Percentiles rank a stretch among this genome's conserved stretches.
phyloP scores from a whole-genome alignment of 2,888 invertebrate genomes.

The Sympetrum striolatum region DNA sequence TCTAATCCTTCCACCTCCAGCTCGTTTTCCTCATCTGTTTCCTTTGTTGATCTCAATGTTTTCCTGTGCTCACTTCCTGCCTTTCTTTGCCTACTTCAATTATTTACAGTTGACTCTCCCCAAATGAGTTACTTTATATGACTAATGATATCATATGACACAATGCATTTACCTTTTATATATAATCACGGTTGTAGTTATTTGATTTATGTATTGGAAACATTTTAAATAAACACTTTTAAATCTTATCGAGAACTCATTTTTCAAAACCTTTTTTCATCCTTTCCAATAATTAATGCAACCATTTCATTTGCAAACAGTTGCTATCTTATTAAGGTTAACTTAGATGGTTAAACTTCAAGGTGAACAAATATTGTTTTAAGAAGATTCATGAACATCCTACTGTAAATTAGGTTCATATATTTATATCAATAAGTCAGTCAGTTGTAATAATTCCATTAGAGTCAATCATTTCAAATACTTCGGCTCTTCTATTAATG shows the following conservation, averaged over 20 bases:
- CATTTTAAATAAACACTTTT: conserved; percentile 1
- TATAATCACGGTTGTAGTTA: neutral
- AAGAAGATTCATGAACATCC: too few relatives aligned
- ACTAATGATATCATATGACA: neutral
- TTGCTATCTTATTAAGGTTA: neutral
- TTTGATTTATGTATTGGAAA: neutral
- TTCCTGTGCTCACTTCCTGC: conserved; percentile 81
- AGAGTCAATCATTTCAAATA: too few relatives aligned
- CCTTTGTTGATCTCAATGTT: conserved; percentile 80
- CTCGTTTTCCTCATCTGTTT: conserved; percentile 80
- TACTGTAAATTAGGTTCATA: too few relatives aligned
- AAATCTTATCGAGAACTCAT: neutral
- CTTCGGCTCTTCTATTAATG: too few relatives aligned
- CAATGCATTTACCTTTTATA: neutral
- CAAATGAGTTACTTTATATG: neutral
- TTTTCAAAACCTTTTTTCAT: neutral
- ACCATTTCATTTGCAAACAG: neutral
- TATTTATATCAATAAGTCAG: too few relatives aligned
- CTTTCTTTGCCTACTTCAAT: conserved; percentile 79
- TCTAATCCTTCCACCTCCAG: conserved; percentile 71
- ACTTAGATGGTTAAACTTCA: neutral
- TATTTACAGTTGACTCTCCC: conserved; percentile 65
- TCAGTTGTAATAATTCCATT: too few relatives aligned
- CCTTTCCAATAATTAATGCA: neutral
- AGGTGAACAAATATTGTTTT: too few relatives aligned